These are phyloP conservation scores for Papilio demoleus DNA, from an alignment of 2,888 invertebrate genomes.

Conservation along the genomic window DNA sequence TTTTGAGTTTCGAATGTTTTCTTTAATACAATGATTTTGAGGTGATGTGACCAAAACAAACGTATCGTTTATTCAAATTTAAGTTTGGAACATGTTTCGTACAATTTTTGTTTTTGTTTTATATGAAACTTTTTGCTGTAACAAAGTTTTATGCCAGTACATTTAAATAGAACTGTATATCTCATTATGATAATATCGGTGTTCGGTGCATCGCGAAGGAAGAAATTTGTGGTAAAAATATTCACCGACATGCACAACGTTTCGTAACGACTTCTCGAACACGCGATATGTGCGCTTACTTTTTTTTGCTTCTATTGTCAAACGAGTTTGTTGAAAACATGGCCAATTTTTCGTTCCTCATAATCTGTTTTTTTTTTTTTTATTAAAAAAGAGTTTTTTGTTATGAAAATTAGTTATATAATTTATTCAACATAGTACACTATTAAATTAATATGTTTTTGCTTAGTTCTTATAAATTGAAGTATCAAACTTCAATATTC, in stretches of 20 bases:
- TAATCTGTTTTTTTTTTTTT: not conserved
- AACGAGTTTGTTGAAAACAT: not conserved
- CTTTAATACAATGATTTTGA: too few species aligned
- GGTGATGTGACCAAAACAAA: too few species aligned
- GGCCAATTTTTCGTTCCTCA: not conserved
- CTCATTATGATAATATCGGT: constrained; percentile 18
- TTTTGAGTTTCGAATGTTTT: too few species aligned
- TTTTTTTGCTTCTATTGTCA: not conserved
- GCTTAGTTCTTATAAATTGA: constrained; percentile 32
- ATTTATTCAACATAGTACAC: too few species aligned
- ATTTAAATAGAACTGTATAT: constrained; percentile 13
- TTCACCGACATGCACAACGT: constrained; percentile 26
- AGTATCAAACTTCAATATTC: constrained; percentile 40
- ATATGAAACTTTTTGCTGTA: not conserved
- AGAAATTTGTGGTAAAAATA: constrained; percentile 33
- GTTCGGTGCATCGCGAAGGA: not conserved
- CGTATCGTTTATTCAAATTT: not conserved
- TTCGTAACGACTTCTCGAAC: constrained; percentile 14
- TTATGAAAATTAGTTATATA: too few species aligned
- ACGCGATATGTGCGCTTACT: not conserved
- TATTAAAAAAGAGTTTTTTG: too few species aligned
- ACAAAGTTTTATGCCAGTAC: constrained; percentile 1
- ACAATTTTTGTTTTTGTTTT: not conserved
- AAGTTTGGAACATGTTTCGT: constrained; percentile 2
- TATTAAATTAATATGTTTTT: too few species aligned